Base-by-base conservation (phyloP, 2,888 invertebrate genomes). In the Netelia virgata region DNA sequence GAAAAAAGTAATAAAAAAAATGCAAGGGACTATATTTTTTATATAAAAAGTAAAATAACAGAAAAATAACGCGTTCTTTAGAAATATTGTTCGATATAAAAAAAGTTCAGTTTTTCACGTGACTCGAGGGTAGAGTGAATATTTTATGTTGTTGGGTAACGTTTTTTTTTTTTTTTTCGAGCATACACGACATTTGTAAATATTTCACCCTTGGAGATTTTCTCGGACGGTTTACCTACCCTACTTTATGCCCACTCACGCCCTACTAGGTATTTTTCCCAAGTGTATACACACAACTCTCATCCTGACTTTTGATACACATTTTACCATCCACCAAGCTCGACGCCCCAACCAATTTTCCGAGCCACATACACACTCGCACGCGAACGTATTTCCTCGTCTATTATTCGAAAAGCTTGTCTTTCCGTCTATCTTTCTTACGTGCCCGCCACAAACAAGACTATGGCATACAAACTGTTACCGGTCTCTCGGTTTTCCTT, bases 221-320 rank as follows among this genome's bases (percentile, higher is more conserved):
- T 66, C 53, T 66, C 59, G 14, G 36, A 28, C 50, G 66, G 61
- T 68, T 80, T 72, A 50, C 64, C 72, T 43, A 66, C 66, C 72
- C 79, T 66, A 68, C 70, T 76, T 36, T 76, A 84, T 76, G 83
- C 80, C 36, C 66, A 63, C 53, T 50, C 80, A 80, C 83, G 83
- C 59, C 47, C 47, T 1, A 16, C 14, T n/a, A 23, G 28, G 14
- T 41, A 66, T 41, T 9, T 36, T 28, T 41, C n/a, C 57, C 23
- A 1, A 47, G 47, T 18, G 16, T 50, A 43, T 18, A 10, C 3
- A 55, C 55, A 16, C 59, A 50, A 47, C 47, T 47, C 14, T 47
- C 47, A 47, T 47, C 14, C 47, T 3, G 2, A 47, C 47, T 47
- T 47, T 47, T 47, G 14, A 47, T 47, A 47, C 43, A 57, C 74